These are phyloP conservation scores for Rotaria macrura DNA, from an alignment of 2,888 invertebrate genomes.

Conservation along the genomic window DNA sequence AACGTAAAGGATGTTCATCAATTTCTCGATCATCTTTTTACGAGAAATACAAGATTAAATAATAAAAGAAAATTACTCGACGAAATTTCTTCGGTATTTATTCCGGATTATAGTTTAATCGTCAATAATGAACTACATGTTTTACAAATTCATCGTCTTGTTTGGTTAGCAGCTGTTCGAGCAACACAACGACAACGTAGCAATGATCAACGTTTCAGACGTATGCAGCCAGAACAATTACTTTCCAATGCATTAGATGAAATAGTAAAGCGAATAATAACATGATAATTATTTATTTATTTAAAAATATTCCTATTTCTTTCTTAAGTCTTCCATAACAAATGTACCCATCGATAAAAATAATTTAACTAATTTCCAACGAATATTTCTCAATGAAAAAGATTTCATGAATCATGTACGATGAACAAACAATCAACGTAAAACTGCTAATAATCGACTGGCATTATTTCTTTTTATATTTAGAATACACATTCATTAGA, in stretches of 20 bases:
- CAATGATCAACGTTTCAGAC: not conserved
- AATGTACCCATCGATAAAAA: not conserved
- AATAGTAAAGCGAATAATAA: not conserved
- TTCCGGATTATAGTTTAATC: conserved; percentile 11
- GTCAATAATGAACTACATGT: not conserved
- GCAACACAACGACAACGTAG: not conserved
- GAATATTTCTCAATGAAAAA: not conserved
- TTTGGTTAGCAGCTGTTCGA: conserved; percentile 15
- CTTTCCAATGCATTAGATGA: not conserved
- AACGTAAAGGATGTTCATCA: not conserved
- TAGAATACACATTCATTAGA: not conserved
- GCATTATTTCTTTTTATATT: not conserved
- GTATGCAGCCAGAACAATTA: not conserved
- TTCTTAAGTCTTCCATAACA: not conserved
- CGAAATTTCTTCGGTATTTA: not conserved
- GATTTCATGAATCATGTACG: not conserved
- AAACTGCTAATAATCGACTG: not conserved
- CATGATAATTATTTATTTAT: not conserved
- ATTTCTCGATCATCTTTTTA: not conserved
- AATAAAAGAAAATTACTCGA: not conserved
- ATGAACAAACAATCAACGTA: not conserved
- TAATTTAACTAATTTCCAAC: conserved; percentile 12
- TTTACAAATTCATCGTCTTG: conserved; percentile 6
- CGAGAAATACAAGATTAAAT: not conserved
- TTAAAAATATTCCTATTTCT: not conserved